Conservation (phyloP, 2,113 vertebrate genomes). For the Sporophila hypoxantha region DNA sequence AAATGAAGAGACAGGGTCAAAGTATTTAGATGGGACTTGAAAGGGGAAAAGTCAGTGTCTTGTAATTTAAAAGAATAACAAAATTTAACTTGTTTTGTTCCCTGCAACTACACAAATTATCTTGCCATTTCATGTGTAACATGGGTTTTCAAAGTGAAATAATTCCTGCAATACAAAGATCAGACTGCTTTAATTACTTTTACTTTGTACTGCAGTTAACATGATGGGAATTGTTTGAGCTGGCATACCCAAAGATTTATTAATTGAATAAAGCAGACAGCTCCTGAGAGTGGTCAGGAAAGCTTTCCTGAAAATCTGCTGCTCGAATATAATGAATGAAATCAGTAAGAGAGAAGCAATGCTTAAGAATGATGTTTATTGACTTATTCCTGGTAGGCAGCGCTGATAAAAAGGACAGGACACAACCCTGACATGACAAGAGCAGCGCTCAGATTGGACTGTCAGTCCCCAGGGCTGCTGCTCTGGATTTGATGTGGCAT, state of each 20-base stretch:
- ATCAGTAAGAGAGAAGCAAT: background rate
- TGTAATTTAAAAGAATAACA: background rate
- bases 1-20: background rate
- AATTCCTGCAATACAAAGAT: background rate
- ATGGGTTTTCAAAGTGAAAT: background rate
- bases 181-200: background rate
- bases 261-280: background rate
- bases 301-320: background rate
- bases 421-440: background rate
- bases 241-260: background rate
- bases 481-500: background rate
- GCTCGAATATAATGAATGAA: background rate
- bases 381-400: background rate
- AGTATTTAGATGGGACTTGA: background rate
- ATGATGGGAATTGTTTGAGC: background rate
- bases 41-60: background rate
- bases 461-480: background rate
- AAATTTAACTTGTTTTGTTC: background rate
- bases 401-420: background rate
- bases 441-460: background rate
- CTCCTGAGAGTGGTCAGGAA: background rate
- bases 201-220: background rate
- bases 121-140: background rate
- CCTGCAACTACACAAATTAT: background rate
- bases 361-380: background rate